Base-by-base conservation (phyloP, 2,113 vertebrate species). In the Megaleporinus macrocephalus region DNA sequence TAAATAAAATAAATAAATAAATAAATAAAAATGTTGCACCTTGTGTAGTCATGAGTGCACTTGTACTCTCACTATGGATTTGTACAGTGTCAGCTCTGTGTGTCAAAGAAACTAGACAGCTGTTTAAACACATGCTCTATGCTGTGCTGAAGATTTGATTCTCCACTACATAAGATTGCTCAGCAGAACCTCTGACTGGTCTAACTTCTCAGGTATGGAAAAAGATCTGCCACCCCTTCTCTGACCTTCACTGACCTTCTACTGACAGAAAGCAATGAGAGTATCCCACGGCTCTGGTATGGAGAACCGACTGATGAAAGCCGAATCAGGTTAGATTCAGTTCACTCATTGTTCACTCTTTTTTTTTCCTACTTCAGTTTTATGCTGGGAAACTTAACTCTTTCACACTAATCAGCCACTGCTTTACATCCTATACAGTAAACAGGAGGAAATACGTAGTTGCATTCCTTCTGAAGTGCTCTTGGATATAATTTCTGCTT, bases 211-310 rank as follows among this genome's bases (percentile, higher is more conserved):
- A 98, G 97, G 89, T 98, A 98, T 83, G 97, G 97, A 78, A 98
- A 97, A 87, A 94, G 97, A 87, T 96, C 97, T 84, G 95, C 92
- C 90, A 95, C 97, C 27, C 96, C 98, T 89, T 93, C 95, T 26
- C 88, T 98, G n/a, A n/a, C n/a, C 91, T 55, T 55, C 5, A 92
- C 97, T 91, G 96, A 98, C 88, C 91, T 97, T 84, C 87, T 96
- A 95, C 87, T 96, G 96, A 98, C 92, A 93, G 94, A 92, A 95
- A 98, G 91, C 94, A 94, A 24, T 87, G 95, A 72, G 57, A 72
- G 15, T 44, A 63, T 30, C 47, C 26, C 55, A 72, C 3, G 47
- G 4, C 9, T 36, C 4, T 47, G 33, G 41, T n/a, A 72, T 63
- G 33, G 59, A 16, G 57, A 73, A 62, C 14, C 44, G 22, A 26